phyloP scores from a whole-genome alignment of 2,113 vertebrate species.

The Camelus dromedarius region DNA sequence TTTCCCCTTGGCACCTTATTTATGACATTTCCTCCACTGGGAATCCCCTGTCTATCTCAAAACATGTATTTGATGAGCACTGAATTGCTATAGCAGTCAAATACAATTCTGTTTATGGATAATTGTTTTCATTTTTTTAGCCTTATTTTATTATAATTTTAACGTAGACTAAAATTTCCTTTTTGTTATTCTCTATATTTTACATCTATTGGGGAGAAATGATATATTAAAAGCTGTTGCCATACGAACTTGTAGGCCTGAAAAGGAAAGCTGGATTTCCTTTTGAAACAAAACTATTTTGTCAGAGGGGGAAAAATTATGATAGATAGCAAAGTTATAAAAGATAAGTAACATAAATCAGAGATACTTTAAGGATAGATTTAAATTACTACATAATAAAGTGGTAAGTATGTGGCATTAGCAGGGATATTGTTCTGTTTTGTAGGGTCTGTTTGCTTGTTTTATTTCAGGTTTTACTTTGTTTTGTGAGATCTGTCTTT shows the following conservation, averaged over 20 bases:
- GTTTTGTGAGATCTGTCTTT: not conserved
- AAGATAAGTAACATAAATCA: not conserved
- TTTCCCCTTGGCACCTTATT: not conserved
- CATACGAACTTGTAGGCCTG: not conserved
- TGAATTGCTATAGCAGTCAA: not conserved
- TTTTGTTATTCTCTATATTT: not conserved
- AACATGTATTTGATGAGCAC: not conserved
- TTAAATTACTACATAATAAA: not conserved
- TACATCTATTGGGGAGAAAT: not conserved
- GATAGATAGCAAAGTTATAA: not conserved
- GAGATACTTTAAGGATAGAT: not conserved
- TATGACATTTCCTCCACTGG: not conserved
- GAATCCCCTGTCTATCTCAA: not conserved
- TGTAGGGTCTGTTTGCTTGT: not conserved
- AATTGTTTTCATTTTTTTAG: not conserved
- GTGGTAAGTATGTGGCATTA: not conserved
- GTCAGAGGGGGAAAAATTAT: not conserved
- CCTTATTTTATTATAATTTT: not conserved
- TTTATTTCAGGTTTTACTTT: not conserved
- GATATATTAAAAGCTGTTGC: not conserved
- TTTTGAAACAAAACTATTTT: conserved; percentile 8
- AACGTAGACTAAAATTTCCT: not conserved
- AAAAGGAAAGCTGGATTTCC: not conserved
- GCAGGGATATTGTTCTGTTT: not conserved
- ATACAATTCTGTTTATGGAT: not conserved